phyloP scores from a whole-genome alignment of 2,888 invertebrate genomes.

The Bursaphelenchus okinawaensis region DNA sequence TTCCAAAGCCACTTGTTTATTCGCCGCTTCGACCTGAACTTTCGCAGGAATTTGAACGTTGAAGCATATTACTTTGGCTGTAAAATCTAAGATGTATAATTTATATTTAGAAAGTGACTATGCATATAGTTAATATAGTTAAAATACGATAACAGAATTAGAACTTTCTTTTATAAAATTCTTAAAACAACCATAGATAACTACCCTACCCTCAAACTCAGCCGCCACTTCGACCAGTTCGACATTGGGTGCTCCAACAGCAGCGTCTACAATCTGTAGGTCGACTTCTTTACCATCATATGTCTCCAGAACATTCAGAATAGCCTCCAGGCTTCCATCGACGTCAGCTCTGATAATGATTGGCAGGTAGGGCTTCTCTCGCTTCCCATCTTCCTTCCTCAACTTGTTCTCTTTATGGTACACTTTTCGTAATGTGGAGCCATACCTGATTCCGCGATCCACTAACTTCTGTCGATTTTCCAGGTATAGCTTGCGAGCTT shows the following conservation, averaged over 20 bases:
- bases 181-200: neutral
- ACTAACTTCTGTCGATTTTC: conserved; percentile 33
- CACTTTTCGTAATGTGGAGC: conserved; percentile 33
- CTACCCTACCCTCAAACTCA: conserved; percentile 47
- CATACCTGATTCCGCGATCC: conserved; percentile 24
- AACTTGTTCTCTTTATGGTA: conserved; percentile 36
- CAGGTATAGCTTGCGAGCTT: conserved; percentile 46
- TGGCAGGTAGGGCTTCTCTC: conserved; percentile 6
- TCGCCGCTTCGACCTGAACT: conserved; percentile 63
- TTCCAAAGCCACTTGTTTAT: conserved; percentile 66
- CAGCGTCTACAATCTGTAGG: conserved; percentile 80
- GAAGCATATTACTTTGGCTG: conserved; percentile 80
- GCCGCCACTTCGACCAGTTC: conserved; percentile 77
- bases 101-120: no score
- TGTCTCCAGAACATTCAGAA: conserved; percentile 80
- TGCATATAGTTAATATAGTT: no score
- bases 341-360: conserved; percentile 70
- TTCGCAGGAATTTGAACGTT: conserved; percentile 65
- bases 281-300: conserved; percentile 68
- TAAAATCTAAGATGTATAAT: conserved; percentile 15
- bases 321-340: conserved; percentile 90
- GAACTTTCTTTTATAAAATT: no score
- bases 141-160: no score
- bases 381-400: conserved; percentile 65
- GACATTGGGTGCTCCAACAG: conserved; percentile 78